phyloP scores from a whole-genome alignment of 2,113 vertebrate genomes.

The Helogale parvula region DNA sequence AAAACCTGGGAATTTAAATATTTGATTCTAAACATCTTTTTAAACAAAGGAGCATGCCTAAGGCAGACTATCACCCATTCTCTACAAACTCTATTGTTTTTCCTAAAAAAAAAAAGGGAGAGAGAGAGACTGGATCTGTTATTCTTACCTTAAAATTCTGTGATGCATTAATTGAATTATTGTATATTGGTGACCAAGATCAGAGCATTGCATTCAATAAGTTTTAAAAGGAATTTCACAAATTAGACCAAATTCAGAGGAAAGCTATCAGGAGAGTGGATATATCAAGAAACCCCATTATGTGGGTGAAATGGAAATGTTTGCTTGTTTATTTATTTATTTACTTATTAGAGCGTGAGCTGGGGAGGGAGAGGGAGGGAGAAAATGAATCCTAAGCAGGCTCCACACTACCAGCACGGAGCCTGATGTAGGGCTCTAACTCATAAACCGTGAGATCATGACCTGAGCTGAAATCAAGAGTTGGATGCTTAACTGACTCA shows the following conservation, averaged over 20 bases:
- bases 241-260: not conserved
- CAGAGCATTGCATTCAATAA: not conserved
- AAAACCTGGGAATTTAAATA: conserved; percentile 50
- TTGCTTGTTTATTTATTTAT: not conserved
- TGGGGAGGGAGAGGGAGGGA: no score
- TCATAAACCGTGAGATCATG: no score
- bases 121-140: not conserved
- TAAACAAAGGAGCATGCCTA: not conserved
- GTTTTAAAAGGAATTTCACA: conserved; percentile 21
- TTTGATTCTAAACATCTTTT: conserved; percentile 38
- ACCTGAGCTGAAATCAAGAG: no score
- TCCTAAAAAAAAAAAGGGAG: not conserved
- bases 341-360: no score
- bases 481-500: no score
- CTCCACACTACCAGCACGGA: no score
- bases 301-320: not conserved
- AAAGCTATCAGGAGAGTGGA: not conserved
- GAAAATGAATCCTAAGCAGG: no score
- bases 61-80: not conserved
- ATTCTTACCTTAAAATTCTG: conserved; percentile 38
- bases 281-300: not conserved
- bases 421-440: no score
- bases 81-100: not conserved
- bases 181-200: not conserved
- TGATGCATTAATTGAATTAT: not conserved